These are phyloP conservation scores for Gadus chalcogrammus DNA, from an alignment of 2,113 vertebrate species.

Conservation along the genomic window DNA sequence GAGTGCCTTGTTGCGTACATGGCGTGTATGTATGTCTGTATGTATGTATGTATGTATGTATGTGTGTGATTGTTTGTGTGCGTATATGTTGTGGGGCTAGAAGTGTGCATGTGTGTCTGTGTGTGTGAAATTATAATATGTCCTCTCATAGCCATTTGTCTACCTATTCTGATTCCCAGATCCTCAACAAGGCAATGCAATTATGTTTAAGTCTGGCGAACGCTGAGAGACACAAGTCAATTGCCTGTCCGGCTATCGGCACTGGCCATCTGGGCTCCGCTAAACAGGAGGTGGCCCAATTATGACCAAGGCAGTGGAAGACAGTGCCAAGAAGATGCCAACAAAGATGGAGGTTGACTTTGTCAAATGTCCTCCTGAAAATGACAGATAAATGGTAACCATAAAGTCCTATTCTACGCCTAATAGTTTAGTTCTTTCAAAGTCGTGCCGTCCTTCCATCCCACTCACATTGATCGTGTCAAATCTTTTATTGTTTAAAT, in stretches of 20 bases:
- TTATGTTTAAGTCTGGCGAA: slow-evolving; percentile 39
- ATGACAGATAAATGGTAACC: slow-evolving; percentile 59
- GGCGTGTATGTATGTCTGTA: no score
- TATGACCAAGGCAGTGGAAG: slow-evolving; percentile 62
- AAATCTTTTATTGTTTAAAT: no score
- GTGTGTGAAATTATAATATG: background rate
- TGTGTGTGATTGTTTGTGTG: no score
- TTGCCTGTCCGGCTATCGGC: slow-evolving; percentile 80
- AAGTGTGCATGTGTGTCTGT: no score
- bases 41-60: no score
- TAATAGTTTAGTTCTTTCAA: no score
- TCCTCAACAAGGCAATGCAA: slow-evolving; percentile 30
- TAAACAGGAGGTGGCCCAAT: slow-evolving; percentile 44
- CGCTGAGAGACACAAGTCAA: background rate
- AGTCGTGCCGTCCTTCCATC: no score
- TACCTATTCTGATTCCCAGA: slow-evolving; percentile 52
- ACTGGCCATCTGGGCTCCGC: slow-evolving; percentile 37
- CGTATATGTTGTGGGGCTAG: no score
- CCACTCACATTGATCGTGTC: no score
- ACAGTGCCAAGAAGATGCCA: slow-evolving; percentile 37
- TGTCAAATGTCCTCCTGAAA: slow-evolving; percentile 67
- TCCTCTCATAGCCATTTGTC: background rate
- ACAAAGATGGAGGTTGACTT: slow-evolving; percentile 61
- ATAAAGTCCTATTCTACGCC: no score
- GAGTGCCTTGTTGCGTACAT: no score